These are phyloP conservation scores for Agriopis marginaria DNA, from an alignment of 2,888 invertebrate genomes.

Conservation along the genomic window DNA sequence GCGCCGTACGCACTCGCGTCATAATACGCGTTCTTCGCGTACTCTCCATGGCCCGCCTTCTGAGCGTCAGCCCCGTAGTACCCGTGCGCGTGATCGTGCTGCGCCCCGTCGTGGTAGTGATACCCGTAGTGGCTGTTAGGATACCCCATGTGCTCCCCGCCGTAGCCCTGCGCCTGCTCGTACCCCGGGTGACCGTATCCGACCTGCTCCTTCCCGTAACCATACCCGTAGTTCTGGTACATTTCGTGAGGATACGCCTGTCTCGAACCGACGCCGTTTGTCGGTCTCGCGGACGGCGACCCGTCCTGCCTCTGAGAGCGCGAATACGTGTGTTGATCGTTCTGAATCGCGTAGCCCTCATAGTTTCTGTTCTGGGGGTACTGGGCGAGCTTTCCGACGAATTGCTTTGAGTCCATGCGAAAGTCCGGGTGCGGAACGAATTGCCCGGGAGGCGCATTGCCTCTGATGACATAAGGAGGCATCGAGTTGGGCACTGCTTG, in stretches of 20 bases:
- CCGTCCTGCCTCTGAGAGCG: constrained; percentile 77
- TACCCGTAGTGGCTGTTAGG: constrained; percentile 82
- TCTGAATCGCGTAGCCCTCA: constrained; percentile 71
- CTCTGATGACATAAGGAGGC: constrained; percentile 86
- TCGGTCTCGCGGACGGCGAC: constrained; percentile 68
- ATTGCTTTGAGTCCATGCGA: constrained; percentile 81
- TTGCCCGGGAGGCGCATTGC: constrained; percentile 80
- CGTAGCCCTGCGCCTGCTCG: constrained; percentile 78
- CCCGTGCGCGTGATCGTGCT: constrained; percentile 76
- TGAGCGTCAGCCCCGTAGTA: constrained; percentile 82
- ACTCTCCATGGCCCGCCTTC: constrained; percentile 81
- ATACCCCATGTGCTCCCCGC: constrained; percentile 77
- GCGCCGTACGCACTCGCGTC: constrained; percentile 74
- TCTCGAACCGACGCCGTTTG: constrained; percentile 74
- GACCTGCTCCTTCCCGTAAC: constrained; percentile 83
- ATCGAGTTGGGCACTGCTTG: constrained; percentile 87
- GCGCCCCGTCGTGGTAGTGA: constrained; percentile 80
- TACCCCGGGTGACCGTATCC: constrained; percentile 87
- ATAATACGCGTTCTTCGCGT: constrained; percentile 83
- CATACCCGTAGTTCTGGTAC: constrained; percentile 84
- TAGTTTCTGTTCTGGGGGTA: constrained; percentile 80
- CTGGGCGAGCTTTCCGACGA: constrained; percentile 77
- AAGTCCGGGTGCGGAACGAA: constrained; percentile 84
- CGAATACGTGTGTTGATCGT: constrained; percentile 80
- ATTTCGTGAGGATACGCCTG: constrained; percentile 81